Evolutionary conservation across 1,140 invertebrate genomes (phyloP).

Genomic region (Drosophila novamexicana): DNA sequence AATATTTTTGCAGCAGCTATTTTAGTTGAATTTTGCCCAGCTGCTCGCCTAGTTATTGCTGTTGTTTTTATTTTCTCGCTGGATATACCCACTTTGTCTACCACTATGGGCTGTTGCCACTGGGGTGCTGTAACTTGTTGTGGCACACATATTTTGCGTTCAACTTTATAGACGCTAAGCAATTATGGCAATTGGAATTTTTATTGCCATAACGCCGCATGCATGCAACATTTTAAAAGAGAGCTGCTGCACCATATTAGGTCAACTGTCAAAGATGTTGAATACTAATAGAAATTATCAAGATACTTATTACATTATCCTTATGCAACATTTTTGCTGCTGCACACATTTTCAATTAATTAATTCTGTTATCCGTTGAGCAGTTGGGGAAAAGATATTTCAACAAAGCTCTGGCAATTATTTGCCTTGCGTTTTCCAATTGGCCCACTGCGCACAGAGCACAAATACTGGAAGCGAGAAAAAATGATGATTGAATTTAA

Average conservation of each 20-base stretch:
- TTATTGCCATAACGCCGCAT: constrained; percentile 45
- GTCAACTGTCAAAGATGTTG: not conserved
- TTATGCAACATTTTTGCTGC: not conserved
- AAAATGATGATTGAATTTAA: constrained; percentile 56
- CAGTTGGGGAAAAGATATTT: constrained; percentile 2
- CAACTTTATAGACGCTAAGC: constrained; percentile 74
- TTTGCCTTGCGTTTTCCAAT: constrained; percentile 48
- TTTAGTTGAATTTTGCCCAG: constrained; percentile 63
- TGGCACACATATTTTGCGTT: constrained; percentile 31
- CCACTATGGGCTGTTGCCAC: constrained; percentile 4
- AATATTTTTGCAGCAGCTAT: constrained; percentile 75
- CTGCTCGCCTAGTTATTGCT: constrained; percentile 24
- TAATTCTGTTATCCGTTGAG: constrained; percentile 12
- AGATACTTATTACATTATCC: not conserved
- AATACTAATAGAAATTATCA: not conserved
- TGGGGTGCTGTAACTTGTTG: constrained; percentile 59
- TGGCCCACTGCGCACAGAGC: constrained; percentile 21
- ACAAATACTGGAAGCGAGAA: constrained; percentile 45
- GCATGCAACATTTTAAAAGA: constrained; percentile 9
- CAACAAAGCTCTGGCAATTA: constrained; percentile 49
- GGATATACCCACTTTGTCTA: constrained; percentile 52
- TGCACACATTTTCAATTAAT: constrained; percentile 12
- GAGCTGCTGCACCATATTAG: not conserved
- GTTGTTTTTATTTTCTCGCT: constrained; percentile 18
- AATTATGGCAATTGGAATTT: constrained; percentile 71